Evolutionary conservation across 1,140 invertebrate species (phyloP), one percentile per base, ranked within the genome.

Genomic region (Conopomorpha cramerella): DNA sequence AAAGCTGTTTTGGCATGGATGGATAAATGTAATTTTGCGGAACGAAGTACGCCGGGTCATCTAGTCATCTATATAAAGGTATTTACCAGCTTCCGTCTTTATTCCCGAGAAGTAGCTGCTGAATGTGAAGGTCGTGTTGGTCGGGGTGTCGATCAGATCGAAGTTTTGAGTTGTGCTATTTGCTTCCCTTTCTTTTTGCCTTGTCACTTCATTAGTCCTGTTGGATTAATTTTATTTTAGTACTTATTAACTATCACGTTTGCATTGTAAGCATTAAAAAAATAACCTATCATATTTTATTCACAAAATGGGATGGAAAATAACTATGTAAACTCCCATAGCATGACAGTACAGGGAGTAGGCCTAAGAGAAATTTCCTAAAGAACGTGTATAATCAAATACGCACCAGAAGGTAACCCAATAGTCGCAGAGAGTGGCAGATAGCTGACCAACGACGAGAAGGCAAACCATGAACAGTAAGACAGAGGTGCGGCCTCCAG

Each of bases 371-470:
- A n/a, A n/a, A n/a, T n/a, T n/a, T n/a, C n/a, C n/a, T n/a, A n/a
- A n/a, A n/a, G n/a, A n/a, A n/a, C n/a, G n/a, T n/a, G n/a, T n/a
- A n/a, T n/a, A n/a, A n/a, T n/a, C n/a, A n/a, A n/a, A n/a, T n/a
- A 23, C 39, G 46, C 52, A 79, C 79, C 79, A 81, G 45, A 71
- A 73, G 2, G 77, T 79, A 11, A 81, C 72, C 78, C 78, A 81
- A 29, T 78, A 80, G 41, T 81, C 80, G 28, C 66, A 73, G 2
- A 74, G 51, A 4, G 73, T 80, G 1, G 76, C 71, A 0, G 76
- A 70, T 0, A 79, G 43, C 46, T 81, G 80, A 4, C 76, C 77
- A 12, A 79, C 32, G 1, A 81, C 41, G 7, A 81, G 56, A 2
- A 79, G 37, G 0, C 77, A n/a, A 1, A 77, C 38, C 63, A 78